Percentiles rank a stretch among this genome's conserved stretches.
These are phyloP conservation scores for Parazoanthus atlanticus DNA, from an alignment of 92 coral and sea anemone genomes.

Conservation along the genomic window DNA sequence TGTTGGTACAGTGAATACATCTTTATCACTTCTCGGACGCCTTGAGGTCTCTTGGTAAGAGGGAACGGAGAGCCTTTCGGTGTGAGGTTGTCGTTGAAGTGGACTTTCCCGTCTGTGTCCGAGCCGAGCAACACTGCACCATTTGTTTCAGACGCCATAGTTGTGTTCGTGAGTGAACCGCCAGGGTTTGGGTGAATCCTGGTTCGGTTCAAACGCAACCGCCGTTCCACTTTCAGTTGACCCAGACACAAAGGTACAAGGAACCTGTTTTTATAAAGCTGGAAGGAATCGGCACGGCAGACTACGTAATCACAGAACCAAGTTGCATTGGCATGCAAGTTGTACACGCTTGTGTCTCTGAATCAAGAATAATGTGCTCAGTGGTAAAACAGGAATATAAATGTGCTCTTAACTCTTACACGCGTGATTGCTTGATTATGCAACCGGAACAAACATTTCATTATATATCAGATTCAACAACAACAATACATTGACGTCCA, in stretches of 20 bases:
- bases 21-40: slow-evolving; percentile 39
- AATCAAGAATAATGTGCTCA: neutral
- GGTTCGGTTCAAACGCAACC: neutral
- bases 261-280: neutral
- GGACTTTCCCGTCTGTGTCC: slow-evolving; percentile 11
- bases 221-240: neutral
- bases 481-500: neutral
- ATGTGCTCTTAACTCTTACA: neutral
- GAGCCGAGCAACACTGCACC: neutral
- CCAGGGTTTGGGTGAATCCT: neutral
- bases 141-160: slow-evolving; percentile 28
- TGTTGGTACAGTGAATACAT: slow-evolving; percentile 31
- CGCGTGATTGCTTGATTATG: neutral
- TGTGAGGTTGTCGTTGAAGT: slow-evolving; percentile 3
- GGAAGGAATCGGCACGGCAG: neutral
- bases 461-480: no score
- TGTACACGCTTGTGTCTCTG: neutral
- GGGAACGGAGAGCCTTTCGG: slow-evolving; percentile 23
- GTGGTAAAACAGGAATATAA: neutral
- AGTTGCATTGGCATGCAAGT: neutral
- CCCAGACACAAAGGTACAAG: neutral
- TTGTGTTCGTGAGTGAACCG: neutral
- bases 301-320: neutral
- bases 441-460: neutral
- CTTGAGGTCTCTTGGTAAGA: slow-evolving; percentile 22